Base-by-base conservation (phyloP, 2,888 invertebrate genomes). In the Macaria notata region DNA sequence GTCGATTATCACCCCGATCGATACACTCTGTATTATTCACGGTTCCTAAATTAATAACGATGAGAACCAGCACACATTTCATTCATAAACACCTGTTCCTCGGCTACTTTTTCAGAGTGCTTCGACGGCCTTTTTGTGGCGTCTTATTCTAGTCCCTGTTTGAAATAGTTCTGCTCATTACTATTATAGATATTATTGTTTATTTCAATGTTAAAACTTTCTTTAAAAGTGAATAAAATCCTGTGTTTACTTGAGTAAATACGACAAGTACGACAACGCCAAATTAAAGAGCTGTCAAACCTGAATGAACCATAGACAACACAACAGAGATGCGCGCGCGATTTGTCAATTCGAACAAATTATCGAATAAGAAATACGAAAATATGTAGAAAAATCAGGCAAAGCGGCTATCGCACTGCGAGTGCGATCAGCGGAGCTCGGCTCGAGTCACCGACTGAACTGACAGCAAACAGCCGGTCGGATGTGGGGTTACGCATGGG, bases 31-130 rank as follows among this genome's bases (percentile, higher is more conserved):
- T 87, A 81, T 83, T 86, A 88, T 88, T 85, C 86, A 88, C 88
- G 78, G 81, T 84, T 86, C 83, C 79, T 83, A 86, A 81, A 87
- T 86, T 88, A 86, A 85, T 88, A 84, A 86, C 82, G 81, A 81
- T 88, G 89, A 87, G 90, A 91, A 91, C 88, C 81, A 78, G 81
- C 85, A 88, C 88, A 87, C 93, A 90, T 92, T 93, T 93, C 93
- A 92, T 94, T 94, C 93, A 93, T 93, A 94, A 94, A 95, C 95
- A 95, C 95, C 95, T 95, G 95, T 95, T 95, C 93, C 88, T 91
- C 91, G 72, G 70, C 86, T 87, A 88, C 93, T 93, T 94, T 95
- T 95, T 94, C 95, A 93, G 93, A 93, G 42, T 44, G 49, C 50
- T 92, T 91, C 92, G 90, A 81, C 74, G 19, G 49, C 78, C 84